Evolutionary conservation across 2,888 invertebrate species (phyloP), one percentile per base, ranked within the genome.

Genomic region (Tenthredo amoena): DNA sequence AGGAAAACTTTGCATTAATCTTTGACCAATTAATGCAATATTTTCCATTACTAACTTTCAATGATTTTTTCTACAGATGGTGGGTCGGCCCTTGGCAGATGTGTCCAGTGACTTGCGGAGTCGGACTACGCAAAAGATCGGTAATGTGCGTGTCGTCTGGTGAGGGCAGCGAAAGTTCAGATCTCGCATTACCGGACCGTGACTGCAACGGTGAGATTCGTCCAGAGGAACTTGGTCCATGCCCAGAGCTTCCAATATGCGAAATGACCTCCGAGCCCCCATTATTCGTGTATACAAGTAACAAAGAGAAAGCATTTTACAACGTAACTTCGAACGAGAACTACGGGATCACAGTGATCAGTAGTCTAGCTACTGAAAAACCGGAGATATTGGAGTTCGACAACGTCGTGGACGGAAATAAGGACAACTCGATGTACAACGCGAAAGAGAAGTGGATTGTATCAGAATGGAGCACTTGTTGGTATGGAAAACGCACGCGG

Each of bases 41-140:
- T 43, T 43, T 43, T 9, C 2, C 37, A 43, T 18, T 5, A 10
- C 72, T 43, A 10, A 40, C 2, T 12, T 7, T 3, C 72, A 40
- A 40, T 21, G 31, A 55, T 55, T 34, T 47, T 47, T 40, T 4
- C 18, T 21, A 9, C 77, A 92, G 92, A 85, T 98, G 98, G 98
- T 98, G 97, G 97, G 95, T 96, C 37, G 98, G 98, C 0, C 96
- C 97, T 0, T 98, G 98, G 98, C 97, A 97, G 90, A 95, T 96
- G 86, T 98, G 98, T 93, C 96, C 96, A 6, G 95, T 96, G 0
- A 96, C 96, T 0, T 97, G 97, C 90, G 95, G 94, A n/a, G 94
- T 95, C 85, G 94, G 95, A 87, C 96, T 96, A 86, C 95, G 96
- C 85, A 94, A 95, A 71, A 95, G 97, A 86, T 96, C 95, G 88